These are phyloP conservation scores for Notothenia rossii DNA, from an alignment of 2,113 vertebrate genomes.

Conservation along the genomic window DNA sequence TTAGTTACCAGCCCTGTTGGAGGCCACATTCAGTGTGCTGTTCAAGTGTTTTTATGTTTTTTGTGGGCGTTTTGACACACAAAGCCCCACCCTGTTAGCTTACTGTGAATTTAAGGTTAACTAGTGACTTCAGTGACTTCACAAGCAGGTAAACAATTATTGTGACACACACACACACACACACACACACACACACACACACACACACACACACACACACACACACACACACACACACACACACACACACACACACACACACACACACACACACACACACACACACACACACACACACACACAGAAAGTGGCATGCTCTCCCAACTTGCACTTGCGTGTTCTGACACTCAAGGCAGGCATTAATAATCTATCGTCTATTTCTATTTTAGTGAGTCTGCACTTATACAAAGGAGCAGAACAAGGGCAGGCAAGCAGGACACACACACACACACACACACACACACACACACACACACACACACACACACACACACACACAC, in stretches of 20 bases:
- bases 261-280: slow-evolving; percentile 18
- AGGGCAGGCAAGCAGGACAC: slow-evolving; percentile 62
- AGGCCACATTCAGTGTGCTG: slow-evolving; percentile 83
- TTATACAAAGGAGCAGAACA: slow-evolving; percentile 61
- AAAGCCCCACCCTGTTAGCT: slow-evolving; percentile 81
- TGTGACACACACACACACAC: slow-evolving; percentile 42
- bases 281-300: slow-evolving; percentile 46
- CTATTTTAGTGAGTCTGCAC: slow-evolving; percentile 69
- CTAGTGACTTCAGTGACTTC: slow-evolving; percentile 69
- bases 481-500: slow-evolving; percentile 22
- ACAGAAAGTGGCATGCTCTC: slow-evolving; percentile 70
- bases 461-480: slow-evolving; percentile 32
- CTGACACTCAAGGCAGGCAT: slow-evolving; percentile 71
- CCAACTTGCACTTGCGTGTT: slow-evolving; percentile 65
- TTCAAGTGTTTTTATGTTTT: slow-evolving; percentile 74
- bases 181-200: slow-evolving; percentile 47
- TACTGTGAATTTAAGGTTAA: slow-evolving; percentile 83
- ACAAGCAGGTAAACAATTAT: slow-evolving; percentile 64
- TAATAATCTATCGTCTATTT: slow-evolving; percentile 73
- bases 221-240: slow-evolving; percentile 46
- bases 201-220: slow-evolving; percentile 43
- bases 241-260: slow-evolving; percentile 22
- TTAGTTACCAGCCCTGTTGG: slow-evolving; percentile 50
- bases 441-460: slow-evolving; percentile 36
- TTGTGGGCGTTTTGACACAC: slow-evolving; percentile 60